Evolutionary conservation across 2,797 vertebrate genomes (phyloP).

Genomic region (Lithobates pipiens): DNA sequence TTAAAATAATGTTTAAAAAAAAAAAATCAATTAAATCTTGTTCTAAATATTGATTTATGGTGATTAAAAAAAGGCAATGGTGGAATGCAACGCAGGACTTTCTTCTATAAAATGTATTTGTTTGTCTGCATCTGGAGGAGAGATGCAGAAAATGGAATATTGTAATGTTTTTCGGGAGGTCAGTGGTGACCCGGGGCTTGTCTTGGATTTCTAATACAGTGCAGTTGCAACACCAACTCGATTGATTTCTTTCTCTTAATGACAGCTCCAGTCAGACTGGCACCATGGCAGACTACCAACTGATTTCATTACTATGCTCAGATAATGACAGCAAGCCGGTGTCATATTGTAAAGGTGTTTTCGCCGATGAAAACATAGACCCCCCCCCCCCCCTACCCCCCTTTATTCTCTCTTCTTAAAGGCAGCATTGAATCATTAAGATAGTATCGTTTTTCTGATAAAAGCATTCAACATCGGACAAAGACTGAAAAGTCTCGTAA

Average conservation of each 20-base stretch:
- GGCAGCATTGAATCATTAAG: conserved; percentile 80
- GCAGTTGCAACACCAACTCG: conserved; percentile 77
- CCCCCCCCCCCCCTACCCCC: conserved; percentile 46
- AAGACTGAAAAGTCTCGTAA: conserved; percentile 77
- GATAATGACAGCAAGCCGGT: conserved; percentile 84
- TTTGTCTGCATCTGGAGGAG: conserved; percentile 72
- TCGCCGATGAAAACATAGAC: conserved; percentile 78
- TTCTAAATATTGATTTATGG: no score
- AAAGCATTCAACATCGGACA: conserved; percentile 83
- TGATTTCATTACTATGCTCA: conserved; percentile 79
- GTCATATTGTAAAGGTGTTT: conserved; percentile 87
- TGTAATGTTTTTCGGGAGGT: conserved; percentile 66
- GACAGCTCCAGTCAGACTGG: conserved; percentile 96
- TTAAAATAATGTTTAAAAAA: no score
- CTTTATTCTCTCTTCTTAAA: conserved; percentile 68
- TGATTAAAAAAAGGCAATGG: not conserved
- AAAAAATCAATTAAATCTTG: no score
- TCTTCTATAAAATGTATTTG: conserved; percentile 62
- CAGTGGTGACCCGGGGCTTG: conserved; percentile 73
- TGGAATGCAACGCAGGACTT: not conserved
- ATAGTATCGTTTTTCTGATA: conserved; percentile 84
- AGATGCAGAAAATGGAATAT: conserved; percentile 71
- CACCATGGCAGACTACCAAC: conserved; percentile 82
- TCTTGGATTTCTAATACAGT: conserved; percentile 81
- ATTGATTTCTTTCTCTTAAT: conserved; percentile 93